Evolutionary conservation across 1,140 invertebrate species (phyloP).

Genomic region (Danaus melanippus): DNA sequence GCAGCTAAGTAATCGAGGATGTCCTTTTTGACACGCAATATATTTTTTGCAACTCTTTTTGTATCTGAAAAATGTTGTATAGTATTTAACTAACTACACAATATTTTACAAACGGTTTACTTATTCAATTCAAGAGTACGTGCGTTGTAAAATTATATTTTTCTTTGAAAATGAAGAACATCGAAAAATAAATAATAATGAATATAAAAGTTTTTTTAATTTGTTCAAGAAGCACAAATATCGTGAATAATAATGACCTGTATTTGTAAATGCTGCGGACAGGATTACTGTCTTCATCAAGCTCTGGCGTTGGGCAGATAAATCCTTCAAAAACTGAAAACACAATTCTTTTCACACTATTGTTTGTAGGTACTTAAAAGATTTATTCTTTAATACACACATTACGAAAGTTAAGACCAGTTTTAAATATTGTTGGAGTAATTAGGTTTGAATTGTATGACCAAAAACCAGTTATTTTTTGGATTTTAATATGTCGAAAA

Average conservation of each 20-base stretch:
- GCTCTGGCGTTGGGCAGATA: conserved; percentile 17
- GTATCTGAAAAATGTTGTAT: conserved; percentile 18
- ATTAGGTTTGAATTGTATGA: too few species aligned
- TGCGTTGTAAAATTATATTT: too few species aligned
- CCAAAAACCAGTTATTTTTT: too few species aligned
- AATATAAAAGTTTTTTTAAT: too few species aligned
- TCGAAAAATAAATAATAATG: too few species aligned
- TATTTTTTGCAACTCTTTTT: conserved; percentile 34
- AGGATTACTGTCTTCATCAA: conserved; percentile 11
- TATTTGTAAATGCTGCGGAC: conserved; percentile 19
- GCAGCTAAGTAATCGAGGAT: conserved; percentile 35
- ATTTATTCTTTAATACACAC: background rate
- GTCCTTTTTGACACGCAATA: conserved; percentile 30
- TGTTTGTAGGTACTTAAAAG: background rate
- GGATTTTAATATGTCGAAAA: too few species aligned
- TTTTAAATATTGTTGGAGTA: too few species aligned
- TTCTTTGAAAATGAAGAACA: too few species aligned
- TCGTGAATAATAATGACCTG: conserved; percentile 14
- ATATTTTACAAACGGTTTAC: too few species aligned
- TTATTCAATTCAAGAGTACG: too few species aligned
- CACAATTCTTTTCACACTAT: background rate
- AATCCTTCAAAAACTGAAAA: conserved; percentile 18
- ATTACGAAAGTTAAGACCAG: conserved; percentile 13
- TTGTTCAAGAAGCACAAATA: too few species aligned
- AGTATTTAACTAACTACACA: background rate